Evolutionary conservation across 2,888 invertebrate species (phyloP).

Genomic region (Melanotus villosus): DNA sequence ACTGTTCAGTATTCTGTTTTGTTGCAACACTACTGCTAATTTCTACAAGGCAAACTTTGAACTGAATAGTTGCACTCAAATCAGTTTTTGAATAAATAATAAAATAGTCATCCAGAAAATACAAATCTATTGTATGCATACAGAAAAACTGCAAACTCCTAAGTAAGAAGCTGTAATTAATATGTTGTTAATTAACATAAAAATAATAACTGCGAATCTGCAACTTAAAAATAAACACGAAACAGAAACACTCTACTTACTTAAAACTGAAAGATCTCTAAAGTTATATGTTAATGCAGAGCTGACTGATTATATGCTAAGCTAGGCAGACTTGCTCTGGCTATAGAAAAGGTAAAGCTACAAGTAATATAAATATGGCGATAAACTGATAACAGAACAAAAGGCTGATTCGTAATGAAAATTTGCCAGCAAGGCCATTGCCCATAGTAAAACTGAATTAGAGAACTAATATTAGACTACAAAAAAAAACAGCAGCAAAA

Average conservation of each 20-base stretch:
- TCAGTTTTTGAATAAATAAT: constrained; percentile 22
- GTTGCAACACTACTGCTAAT: constrained; percentile 44
- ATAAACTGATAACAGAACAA: constrained; percentile 38
- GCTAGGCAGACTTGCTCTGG: constrained; percentile 47
- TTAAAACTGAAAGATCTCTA: constrained; percentile 61
- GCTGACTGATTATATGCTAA: constrained; percentile 56
- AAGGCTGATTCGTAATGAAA: constrained; percentile 40
- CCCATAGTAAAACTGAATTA: constrained; percentile 2
- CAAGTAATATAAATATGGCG: constrained; percentile 43
- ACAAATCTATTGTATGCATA: constrained; percentile 42
- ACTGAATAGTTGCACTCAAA: constrained; percentile 27
- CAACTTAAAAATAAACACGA: constrained; percentile 59
- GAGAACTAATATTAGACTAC: constrained; percentile 2
- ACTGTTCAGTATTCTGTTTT: constrained; percentile 19
- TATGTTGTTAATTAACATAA: constrained; percentile 47
- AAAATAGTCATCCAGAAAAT: constrained; percentile 28
- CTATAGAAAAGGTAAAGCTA: constrained; percentile 32
- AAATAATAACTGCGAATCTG: constrained; percentile 60
- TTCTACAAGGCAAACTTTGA: constrained; percentile 45
- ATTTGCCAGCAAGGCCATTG: constrained; percentile 22
- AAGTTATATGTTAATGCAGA: constrained; percentile 60
- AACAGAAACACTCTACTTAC: constrained; percentile 59
- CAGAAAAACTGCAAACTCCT: constrained; percentile 45
- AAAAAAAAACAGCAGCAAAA: constrained; percentile 22
- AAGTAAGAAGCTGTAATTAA: constrained; percentile 47